Evolutionary conservation across 2,113 vertebrate species (phyloP).

Genomic region (Spheniscus mendiculus): DNA sequence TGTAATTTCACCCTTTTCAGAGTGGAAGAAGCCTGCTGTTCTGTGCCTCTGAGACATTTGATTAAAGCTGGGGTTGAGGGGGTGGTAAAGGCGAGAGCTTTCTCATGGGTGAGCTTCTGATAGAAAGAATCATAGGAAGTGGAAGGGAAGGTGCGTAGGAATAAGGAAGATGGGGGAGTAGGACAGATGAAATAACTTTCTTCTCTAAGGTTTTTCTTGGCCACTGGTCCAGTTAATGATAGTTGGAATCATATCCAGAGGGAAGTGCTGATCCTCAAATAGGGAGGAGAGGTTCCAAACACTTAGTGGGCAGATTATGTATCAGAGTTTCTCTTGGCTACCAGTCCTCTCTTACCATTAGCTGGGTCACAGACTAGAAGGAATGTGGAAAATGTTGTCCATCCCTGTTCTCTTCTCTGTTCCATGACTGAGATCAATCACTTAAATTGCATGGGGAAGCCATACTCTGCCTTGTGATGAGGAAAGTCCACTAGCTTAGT

Average conservation of each 20-base stretch:
- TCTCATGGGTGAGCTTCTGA: background rate
- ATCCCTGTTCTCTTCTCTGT: background rate
- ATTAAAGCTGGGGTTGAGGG: background rate
- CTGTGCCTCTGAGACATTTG: background rate
- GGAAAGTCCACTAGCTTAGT: background rate
- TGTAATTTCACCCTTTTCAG: background rate
- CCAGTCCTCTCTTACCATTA: background rate
- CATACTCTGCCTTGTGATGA: background rate
- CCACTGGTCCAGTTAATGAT: background rate
- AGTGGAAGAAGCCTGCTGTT: background rate
- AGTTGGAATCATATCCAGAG: background rate
- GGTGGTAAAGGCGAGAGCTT: background rate
- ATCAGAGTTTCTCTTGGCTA: slow-evolving; percentile 69
- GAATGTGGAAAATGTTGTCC: slow-evolving; percentile 34
- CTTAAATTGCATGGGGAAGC: background rate
- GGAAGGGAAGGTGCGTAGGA: background rate
- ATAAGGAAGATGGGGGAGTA: background rate
- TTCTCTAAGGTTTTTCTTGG: slow-evolving; percentile 39
- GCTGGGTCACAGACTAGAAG: slow-evolving; percentile 7
- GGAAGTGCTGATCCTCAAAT: slow-evolving; percentile 3
- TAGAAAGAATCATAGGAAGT: background rate
- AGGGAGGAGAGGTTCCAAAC: slow-evolving; percentile 33
- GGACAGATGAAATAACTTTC: background rate
- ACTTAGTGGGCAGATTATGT: slow-evolving; percentile 56
- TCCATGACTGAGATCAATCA: background rate